Evolutionary conservation across 2,113 vertebrate genomes (phyloP).

Genomic region (Collichthys lucidus): DNA sequence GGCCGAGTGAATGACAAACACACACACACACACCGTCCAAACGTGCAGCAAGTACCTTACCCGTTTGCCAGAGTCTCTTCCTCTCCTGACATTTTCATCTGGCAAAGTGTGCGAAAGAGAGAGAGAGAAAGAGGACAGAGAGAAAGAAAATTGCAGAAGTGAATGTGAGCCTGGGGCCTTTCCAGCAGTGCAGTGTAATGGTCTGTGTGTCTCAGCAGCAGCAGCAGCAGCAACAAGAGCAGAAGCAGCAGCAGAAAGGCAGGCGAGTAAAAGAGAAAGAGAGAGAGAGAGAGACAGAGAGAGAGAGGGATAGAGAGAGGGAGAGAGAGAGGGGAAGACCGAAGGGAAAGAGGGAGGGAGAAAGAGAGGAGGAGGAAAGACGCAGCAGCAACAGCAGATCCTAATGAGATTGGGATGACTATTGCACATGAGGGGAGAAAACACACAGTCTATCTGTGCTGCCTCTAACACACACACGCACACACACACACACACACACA

Average conservation of each 20-base stretch:
- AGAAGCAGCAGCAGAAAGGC: constrained; percentile 61
- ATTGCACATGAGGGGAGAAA: constrained; percentile 73
- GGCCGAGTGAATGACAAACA: not conserved
- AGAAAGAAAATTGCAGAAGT: constrained; percentile 55
- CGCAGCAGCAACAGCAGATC: constrained; percentile 67
- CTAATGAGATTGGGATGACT: constrained; percentile 86
- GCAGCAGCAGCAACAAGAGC: constrained; percentile 48
- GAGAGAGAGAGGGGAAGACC: not conserved
- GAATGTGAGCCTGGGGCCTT: constrained; percentile 55
- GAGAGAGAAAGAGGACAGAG: constrained; percentile 35
- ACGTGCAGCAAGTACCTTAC: constrained; percentile 72
- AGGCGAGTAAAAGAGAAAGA: constrained; percentile 37
- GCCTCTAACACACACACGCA: constrained; percentile 21
- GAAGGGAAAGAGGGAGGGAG: constrained; percentile 14
- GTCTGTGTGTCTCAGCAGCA: constrained; percentile 43
- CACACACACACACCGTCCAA: constrained; percentile 20
- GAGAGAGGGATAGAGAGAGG: not conserved
- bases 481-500: too few relatives aligned
- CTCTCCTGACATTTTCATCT: constrained; percentile 86
- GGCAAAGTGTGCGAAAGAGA: constrained; percentile 46
- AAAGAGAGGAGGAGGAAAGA: constrained; percentile 44
- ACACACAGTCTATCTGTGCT: constrained; percentile 63
- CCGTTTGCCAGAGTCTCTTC: constrained; percentile 80
- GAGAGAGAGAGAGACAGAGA: constrained; percentile 23
- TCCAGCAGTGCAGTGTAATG: constrained; percentile 64